Base-by-base conservation (phyloP, 2,888 invertebrate species). In the Drosophila setosimentum region DNA sequence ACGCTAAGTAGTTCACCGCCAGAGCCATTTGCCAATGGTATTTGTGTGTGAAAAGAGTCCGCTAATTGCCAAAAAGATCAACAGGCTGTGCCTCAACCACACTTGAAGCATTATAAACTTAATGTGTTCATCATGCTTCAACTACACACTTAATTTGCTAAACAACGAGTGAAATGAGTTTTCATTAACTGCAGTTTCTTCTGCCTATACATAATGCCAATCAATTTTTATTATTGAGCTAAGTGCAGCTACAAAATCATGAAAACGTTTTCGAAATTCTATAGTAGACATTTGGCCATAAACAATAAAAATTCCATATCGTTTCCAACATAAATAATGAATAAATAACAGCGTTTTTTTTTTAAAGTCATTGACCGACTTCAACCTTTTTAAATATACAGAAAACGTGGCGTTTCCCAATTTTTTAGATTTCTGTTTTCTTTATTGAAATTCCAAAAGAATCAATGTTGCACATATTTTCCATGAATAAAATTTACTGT, bases 11-110 rank as follows among this genome's bases (percentile, higher is more conserved):
- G 54, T 60, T 29, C 55, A 24, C 45, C 40, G 50, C 30, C 11
- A 63, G 30, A 4, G 35, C 35, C 21, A 60, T 68, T 42, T 16
- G 48, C 32, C 10, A 40, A 21, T 30, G 18, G 29, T 10, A 49
- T 27, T 27, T 6, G 50, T 37, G 53, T 69, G 68, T 49, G 58
- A 49, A 71, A 62, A 63, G 27, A 13, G 57, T 54, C 48, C 35
- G 76, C 65, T 60, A 76, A 62, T 57, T 45, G 53, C 40, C 45
- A 32, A 71, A 42, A 54, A 24, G 48, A 24, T n/a, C 29, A 35
- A 33, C 5, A 33, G 29, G 21, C 3, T 33, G 24, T 18, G 35
- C 8, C 13, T 21, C 1, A n/a, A 24, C 55, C 13, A 13, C 33
- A 27, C 4, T 21, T 13, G 57, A 32, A 27, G 57, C 18, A 18